These are phyloP conservation scores for Heterotilapia buettikoferi DNA, from an alignment of 2,113 vertebrate genomes.

Conservation along the genomic window DNA sequence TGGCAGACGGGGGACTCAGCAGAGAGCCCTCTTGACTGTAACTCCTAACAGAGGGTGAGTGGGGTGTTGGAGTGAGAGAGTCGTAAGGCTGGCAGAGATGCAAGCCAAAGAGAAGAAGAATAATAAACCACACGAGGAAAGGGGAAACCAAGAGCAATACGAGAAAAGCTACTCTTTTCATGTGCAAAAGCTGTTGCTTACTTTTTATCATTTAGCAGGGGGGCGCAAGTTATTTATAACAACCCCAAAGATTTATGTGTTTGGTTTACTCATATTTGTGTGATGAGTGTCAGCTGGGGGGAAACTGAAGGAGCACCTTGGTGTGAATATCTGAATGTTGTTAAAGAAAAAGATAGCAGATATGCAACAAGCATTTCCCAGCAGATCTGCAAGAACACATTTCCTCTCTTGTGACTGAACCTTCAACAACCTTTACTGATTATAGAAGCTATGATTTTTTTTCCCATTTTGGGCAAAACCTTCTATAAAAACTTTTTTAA, in stretches of 20 bases:
- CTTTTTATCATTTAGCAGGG: slow-evolving; percentile 39
- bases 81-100: slow-evolving; percentile 44
- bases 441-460: background rate
- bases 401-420: slow-evolving; percentile 3
- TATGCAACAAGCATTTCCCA: background rate
- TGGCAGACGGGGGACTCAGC: slow-evolving; percentile 48
- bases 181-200: slow-evolving; percentile 1
- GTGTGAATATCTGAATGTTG: slow-evolving; percentile 11
- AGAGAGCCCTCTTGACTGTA: slow-evolving; percentile 47
- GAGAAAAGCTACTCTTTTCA: slow-evolving; percentile 39
- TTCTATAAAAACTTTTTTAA: background rate
- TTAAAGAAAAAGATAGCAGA: background rate
- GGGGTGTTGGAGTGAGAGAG: slow-evolving; percentile 45
- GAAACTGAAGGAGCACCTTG: slow-evolving; percentile 2
- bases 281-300: slow-evolving; percentile 10
- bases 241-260: slow-evolving; percentile 1
- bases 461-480: slow-evolving; percentile 35
- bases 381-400: slow-evolving; percentile 16
- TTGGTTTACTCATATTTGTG: background rate
- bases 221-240: slow-evolving; percentile 33
- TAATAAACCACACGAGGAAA: slow-evolving; percentile 63
- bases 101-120: slow-evolving; percentile 53
- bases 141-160: slow-evolving; percentile 43
- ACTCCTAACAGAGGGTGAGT: slow-evolving; percentile 53
- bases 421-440: background rate